Base-by-base conservation (phyloP, 2,797 vertebrate species). In the Falco cherrug region DNA sequence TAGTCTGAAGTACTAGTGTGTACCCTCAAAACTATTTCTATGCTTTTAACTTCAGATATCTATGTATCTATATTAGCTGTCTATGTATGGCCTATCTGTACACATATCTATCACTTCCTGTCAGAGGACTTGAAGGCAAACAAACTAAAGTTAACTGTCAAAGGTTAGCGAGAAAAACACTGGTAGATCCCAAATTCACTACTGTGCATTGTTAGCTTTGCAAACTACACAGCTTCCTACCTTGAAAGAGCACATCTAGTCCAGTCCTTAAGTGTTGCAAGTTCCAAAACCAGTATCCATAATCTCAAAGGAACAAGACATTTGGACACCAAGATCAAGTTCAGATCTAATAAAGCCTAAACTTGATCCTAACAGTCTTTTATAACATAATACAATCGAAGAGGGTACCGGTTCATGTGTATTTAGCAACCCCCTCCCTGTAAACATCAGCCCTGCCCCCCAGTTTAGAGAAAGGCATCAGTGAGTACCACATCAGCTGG, bases 1-100 rank as follows among this genome's bases (percentile, higher is more conserved):
- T 11, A 48, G 3, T 29, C n/a, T 67, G 45, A 87, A 81, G 1
- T 67, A 76, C 7, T 59, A 43, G 47, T 0, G 0, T 9, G 4
- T 13, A 20, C 12, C 67, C 80, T 50, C 33, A 56, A 70, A 92
- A 24, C 4, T 48, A 21, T 22, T 61, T 25, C 4, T 43, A 82
- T 10, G 41, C 18, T 85, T 85, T 75, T 4, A 68, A 37, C 1
- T 51, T n/a, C 8, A 31, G 4, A 41, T 43, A 50, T 29, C 5
- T 68, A n/a, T n/a, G 5, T 57, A 41, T 43, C 29, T 47, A 17
- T 12, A 37, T 10, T 41, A 50, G 45, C 35, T 14, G 18, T 7
- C 9, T 47, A 4, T 6, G 20, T 22, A 31, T 11, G 8, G 18
- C 56, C 51, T 29, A 6, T 41, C 19, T 35, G 15, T 61, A 24